These are phyloP conservation scores for Tethya wilhelma DNA, from an alignment of 37 sponge, comb jelly and placozoan species.

Conservation along the genomic window DNA sequence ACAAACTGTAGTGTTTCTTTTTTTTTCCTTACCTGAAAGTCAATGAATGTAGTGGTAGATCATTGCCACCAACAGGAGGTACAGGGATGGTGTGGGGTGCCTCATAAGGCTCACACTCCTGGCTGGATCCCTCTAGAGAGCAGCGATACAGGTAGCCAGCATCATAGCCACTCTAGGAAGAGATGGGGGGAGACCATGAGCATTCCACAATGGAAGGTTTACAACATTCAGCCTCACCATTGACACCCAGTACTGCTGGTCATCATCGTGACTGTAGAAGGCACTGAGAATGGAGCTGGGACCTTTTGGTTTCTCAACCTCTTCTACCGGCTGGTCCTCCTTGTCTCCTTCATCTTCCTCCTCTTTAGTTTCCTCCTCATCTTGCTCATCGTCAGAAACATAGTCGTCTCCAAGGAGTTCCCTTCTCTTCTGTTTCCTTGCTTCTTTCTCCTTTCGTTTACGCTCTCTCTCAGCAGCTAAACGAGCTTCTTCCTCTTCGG, in stretches of 20 bases:
- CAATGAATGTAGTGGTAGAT: constrained; percentile 63
- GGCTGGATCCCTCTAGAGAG: constrained; percentile 67
- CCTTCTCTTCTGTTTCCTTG: constrained; percentile 37
- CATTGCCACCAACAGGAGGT: constrained; percentile 50
- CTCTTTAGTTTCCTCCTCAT: constrained; percentile 70
- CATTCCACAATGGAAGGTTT: not conserved
- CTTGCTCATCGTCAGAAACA: constrained; percentile 71
- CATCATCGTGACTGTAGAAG: constrained; percentile 38
- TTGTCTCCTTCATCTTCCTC: constrained; percentile 71
- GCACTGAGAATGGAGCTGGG: constrained; percentile 71
- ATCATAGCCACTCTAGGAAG: constrained; percentile 84
- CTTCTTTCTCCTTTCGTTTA: constrained; percentile 70
- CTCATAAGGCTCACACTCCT: constrained; percentile 45
- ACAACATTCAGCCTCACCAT: constrained; percentile 58
- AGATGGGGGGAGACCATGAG: not conserved
- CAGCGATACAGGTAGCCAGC: constrained; percentile 93
- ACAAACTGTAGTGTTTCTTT: not conserved
- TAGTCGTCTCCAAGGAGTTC: constrained; percentile 64
- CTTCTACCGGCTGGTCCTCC: constrained; percentile 40
- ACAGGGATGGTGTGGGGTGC: constrained; percentile 52
- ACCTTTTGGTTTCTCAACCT: constrained; percentile 59
- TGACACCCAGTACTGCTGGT: constrained; percentile 78
- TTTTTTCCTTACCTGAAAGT: constrained; percentile 48
- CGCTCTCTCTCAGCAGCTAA: constrained; percentile 57
- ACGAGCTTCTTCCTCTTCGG: constrained; percentile 72